Evolutionary conservation across 1,140 invertebrate genomes (phyloP).

Genomic region (Cardiocondyla obscurior): DNA sequence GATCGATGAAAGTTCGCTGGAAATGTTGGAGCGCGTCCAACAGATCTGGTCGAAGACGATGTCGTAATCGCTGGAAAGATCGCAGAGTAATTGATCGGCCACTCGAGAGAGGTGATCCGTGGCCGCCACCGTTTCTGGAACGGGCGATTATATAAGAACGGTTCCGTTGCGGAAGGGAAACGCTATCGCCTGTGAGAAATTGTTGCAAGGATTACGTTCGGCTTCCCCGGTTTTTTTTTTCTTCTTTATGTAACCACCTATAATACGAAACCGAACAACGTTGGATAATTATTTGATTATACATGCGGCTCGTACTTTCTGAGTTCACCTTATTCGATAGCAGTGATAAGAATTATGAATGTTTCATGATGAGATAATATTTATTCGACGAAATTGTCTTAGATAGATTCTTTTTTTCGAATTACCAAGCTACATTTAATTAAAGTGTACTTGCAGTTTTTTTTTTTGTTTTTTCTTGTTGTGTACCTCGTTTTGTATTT

Average conservation of each 20-base stretch:
- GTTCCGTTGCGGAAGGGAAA: constrained; percentile 63
- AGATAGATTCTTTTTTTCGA: not conserved
- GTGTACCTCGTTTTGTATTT: no score
- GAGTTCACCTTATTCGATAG: not conserved
- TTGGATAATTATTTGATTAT: constrained; percentile 37
- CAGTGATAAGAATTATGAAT: not conserved
- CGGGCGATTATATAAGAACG: constrained; percentile 43
- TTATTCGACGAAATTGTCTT: not conserved
- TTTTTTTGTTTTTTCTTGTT: not conserved
- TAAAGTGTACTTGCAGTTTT: not conserved
- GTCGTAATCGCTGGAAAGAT: constrained; percentile 50
- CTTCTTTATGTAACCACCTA: constrained; percentile 18
- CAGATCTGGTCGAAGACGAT: not conserved
- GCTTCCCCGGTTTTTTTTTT: not conserved
- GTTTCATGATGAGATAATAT: not conserved
- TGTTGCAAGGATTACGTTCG: constrained; percentile 19
- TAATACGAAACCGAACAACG: constrained; percentile 13
- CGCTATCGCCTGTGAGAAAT: not conserved
- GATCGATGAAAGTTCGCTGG: constrained; percentile 69
- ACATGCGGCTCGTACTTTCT: not conserved
- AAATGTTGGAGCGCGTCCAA: constrained; percentile 64
- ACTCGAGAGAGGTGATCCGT: not conserved
- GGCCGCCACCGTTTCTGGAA: not conserved
- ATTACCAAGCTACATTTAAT: not conserved
- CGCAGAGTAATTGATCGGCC: constrained; percentile 44